phyloP scores from a whole-genome alignment of 2,797 vertebrate genomes.

The Cygnus olor region DNA sequence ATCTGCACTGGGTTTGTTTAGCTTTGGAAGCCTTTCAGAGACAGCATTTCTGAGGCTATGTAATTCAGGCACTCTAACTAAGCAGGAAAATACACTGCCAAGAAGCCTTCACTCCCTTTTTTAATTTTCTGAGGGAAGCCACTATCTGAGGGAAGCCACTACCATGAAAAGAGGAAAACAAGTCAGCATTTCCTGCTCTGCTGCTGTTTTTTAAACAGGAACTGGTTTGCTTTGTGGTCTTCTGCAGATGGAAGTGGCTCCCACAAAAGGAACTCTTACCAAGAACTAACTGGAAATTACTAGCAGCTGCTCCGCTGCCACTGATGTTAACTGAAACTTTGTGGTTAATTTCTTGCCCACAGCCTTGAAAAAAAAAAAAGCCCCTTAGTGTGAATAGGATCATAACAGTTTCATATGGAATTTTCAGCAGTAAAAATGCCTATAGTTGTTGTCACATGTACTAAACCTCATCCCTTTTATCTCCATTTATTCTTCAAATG shows the following conservation, averaged over 20 bases:
- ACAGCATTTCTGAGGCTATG: not conserved
- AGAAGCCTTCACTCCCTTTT: not conserved
- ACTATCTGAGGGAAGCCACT: not conserved
- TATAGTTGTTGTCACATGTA: not conserved
- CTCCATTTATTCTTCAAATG: not conserved
- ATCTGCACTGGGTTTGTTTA: not conserved
- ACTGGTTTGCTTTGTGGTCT: not conserved
- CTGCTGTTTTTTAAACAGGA: not conserved
- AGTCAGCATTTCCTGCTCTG: not conserved
- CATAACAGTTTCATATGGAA: not conserved
- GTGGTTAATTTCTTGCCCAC: not conserved
- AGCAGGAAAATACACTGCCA: not conserved
- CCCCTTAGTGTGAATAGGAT: not conserved
- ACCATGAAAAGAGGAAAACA: not conserved
- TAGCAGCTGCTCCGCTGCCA: not conserved
- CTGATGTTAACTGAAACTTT: not conserved
- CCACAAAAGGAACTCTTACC: not conserved
- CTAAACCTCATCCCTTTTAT: not conserved
- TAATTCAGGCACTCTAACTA: not conserved
- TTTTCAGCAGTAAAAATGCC: slow-evolving; percentile 6
- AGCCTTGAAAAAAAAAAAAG: not conserved
- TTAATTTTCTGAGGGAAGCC: not conserved
- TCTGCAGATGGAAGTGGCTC: not conserved
- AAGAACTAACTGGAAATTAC: not conserved
- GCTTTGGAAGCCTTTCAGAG: not conserved